A percentile compares a stretch with the other conserved stretches of the same genome.
Evolutionary conservation across 2,797 vertebrate genomes (phyloP).

Genomic region (Tapirus indicus): DNA sequence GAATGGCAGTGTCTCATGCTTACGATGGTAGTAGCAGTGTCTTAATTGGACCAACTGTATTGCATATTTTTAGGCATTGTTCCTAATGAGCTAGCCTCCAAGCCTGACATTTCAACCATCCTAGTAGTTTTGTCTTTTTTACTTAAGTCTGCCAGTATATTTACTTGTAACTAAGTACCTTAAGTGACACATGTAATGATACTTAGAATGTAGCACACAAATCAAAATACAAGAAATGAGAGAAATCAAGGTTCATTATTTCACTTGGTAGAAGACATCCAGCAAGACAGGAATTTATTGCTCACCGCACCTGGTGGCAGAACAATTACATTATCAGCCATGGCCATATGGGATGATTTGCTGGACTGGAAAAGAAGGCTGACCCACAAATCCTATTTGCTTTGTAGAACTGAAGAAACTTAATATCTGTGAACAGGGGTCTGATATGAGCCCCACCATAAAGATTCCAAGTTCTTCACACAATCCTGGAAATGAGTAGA

Average conservation of each 20-base stretch:
- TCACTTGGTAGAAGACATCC: not conserved
- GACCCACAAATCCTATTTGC: no score
- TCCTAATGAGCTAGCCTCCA: no score
- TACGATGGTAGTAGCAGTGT: fast-evolving
- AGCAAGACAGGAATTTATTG: not conserved
- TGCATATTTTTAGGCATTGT: fast-evolving
- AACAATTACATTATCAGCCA: not conserved
- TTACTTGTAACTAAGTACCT: fast-evolving
- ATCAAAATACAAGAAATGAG: not conserved
- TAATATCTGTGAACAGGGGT: not conserved
- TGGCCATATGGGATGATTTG: no score
- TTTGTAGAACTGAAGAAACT: not conserved
- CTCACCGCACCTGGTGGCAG: not conserved
- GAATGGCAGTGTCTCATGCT: fast-evolving
- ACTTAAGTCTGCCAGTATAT: fast-evolving
- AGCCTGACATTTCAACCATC: fast-evolving
- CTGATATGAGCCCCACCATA: fast-evolving
- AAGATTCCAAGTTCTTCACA: not conserved
- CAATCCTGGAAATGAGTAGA: not conserved
- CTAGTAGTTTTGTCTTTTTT: no score
- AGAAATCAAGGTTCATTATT: not conserved
- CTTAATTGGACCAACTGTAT: fast-evolving
- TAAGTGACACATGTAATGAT: fast-evolving
- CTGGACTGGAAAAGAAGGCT: no score
- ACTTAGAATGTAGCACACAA: not conserved